Percentiles rank a stretch among this genome's conserved stretches.
phyloP scores from a whole-genome alignment of 2,797 vertebrate genomes.

The Sparidentex hasta region DNA sequence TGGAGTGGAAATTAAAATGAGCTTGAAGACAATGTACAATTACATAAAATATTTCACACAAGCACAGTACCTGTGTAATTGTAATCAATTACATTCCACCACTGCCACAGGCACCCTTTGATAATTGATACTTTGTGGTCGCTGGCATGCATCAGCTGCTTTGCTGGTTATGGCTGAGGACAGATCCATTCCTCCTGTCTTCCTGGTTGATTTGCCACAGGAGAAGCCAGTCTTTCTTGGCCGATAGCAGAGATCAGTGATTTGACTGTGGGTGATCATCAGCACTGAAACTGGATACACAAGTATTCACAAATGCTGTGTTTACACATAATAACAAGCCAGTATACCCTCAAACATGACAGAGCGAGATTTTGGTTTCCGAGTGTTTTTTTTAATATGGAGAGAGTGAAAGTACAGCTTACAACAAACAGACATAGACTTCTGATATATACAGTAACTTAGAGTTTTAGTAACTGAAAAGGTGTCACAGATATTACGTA shows the following conservation, averaged over 20 bases:
- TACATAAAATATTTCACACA: background rate
- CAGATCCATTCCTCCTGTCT: conserved; percentile 40
- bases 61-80: background rate
- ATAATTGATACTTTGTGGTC: background rate
- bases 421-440: conserved; percentile 79
- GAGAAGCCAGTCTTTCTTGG: conserved; percentile 47
- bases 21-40: background rate
- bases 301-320: background rate
- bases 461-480: conserved; percentile 77
- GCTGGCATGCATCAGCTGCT: conserved; percentile 25
- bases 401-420: conserved; percentile 78
- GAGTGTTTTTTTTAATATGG: conserved; percentile 76
- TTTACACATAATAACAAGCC: background rate
- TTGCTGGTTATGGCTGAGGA: conserved; percentile 53
- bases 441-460: conserved; percentile 66
- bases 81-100: too few relatives aligned
- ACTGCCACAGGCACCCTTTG: background rate
- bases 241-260: conserved; percentile 53
- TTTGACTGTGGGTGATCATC: conserved; percentile 15
- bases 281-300: conserved; percentile 1
- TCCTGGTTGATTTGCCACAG: conserved; percentile 55
- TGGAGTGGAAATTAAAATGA: background rate
- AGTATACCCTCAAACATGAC: background rate
- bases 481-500: conserved; percentile 75
- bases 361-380: conserved; percentile 36